A percentile compares a stretch with the other conserved stretches of the same genome.
Evolutionary conservation across 2,113 vertebrate species (phyloP).

Genomic region (Etia nguti): DNA sequence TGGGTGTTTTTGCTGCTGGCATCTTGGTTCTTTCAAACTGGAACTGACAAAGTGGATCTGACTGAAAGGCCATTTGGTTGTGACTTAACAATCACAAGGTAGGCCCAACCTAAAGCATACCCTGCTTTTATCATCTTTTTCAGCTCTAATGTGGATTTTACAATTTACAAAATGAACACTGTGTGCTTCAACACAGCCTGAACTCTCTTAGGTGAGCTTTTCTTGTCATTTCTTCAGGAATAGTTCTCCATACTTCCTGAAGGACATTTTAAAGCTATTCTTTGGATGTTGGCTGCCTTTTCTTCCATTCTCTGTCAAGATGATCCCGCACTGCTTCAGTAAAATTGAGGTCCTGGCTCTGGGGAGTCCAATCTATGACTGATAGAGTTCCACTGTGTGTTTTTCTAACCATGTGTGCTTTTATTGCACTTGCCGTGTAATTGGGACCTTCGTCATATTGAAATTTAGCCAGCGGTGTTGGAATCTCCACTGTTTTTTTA

Average conservation of each 20-base stretch:
- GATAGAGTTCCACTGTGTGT: not conserved
- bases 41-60: not conserved
- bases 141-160: not conserved
- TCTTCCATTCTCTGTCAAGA: not conserved
- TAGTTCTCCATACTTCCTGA: not conserved
- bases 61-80: not conserved
- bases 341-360: not conserved
- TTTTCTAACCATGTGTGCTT: not conserved
- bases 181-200: not conserved
- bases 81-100: not conserved
- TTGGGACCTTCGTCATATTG: not conserved
- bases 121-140: not conserved
- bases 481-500: not conserved
- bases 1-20: fast-evolving
- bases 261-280: not conserved
- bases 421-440: not conserved
- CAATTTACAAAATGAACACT: not conserved
- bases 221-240: not conserved
- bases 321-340: not conserved
- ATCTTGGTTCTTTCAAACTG: not conserved
- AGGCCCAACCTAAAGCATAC: not conserved
- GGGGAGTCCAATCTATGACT: not conserved
- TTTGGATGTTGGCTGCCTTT: not conserved
- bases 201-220: not conserved
- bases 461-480: not conserved